Conservation (phyloP, 1,140 invertebrate species). For the Eueides isabella region DNA sequence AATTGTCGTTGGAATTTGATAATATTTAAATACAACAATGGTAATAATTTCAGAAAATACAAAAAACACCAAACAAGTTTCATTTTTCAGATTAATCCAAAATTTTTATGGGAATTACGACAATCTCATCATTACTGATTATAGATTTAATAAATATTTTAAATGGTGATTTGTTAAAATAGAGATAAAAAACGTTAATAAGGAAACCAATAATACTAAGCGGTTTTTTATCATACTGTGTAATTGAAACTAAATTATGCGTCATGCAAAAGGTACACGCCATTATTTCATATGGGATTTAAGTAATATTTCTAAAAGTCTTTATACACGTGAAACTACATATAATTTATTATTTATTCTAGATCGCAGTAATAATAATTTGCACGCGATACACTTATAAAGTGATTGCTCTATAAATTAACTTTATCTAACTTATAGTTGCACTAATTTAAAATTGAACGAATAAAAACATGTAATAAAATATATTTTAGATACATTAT, state of each 20-base stretch:
- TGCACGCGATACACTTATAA: slow-evolving; percentile 17
- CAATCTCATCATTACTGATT: no score
- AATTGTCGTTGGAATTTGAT: no score
- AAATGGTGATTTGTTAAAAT: not conserved
- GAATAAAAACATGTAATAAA: not conserved
- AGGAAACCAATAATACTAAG: not conserved
- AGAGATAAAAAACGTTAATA: not conserved
- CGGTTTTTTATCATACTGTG: not conserved
- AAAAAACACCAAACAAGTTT: no score
- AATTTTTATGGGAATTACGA: no score
- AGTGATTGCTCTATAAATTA: slow-evolving; percentile 4
- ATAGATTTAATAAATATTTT: no score
- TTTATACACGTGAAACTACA: slow-evolving; percentile 5
- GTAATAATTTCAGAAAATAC: no score
- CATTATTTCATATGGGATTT: slow-evolving; percentile 9
- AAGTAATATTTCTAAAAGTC: slow-evolving; percentile 10
- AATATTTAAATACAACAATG: no score
- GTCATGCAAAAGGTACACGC: not conserved
- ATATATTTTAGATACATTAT: not conserved
- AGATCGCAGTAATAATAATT: slow-evolving; percentile 1
- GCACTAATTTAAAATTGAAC: not conserved
- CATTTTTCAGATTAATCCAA: no score
- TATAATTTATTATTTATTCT: not conserved
- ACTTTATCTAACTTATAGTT: not conserved
- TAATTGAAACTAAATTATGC: not conserved